phyloP scores from a whole-genome alignment of 2,888 invertebrate genomes.

The Mesoligia furuncula region DNA sequence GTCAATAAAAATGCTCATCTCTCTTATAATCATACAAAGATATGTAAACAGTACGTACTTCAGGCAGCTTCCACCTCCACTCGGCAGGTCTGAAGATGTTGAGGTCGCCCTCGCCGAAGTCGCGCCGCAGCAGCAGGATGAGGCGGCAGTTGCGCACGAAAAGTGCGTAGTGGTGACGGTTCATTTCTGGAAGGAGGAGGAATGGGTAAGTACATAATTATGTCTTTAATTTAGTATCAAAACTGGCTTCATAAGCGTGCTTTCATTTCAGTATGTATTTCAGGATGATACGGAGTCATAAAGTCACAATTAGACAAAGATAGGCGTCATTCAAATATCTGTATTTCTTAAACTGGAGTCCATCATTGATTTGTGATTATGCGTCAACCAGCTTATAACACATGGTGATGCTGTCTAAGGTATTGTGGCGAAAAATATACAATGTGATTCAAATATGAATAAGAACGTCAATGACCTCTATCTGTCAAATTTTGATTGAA shows the following conservation, averaged over 20 bases:
- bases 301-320: neutral
- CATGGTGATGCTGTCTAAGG: neutral
- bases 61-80: conserved; percentile 99
- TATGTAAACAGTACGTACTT: conserved; percentile 88
- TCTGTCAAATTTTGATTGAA: too few relatives aligned
- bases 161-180: conserved; percentile 99
- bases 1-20: too few relatives aligned
- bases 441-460: too few relatives aligned
- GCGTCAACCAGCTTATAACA: neutral
- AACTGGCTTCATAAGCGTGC: neutral
- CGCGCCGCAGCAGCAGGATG: conserved; percentile 96
- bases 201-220: neutral
- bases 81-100: conserved; percentile 99
- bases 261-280: neutral
- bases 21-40: neutral
- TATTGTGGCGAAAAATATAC: neutral
- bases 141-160: conserved; percentile 99
- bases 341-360: neutral
- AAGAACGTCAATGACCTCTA: too few relatives aligned
- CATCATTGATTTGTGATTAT: neutral
- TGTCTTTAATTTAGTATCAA: too few relatives aligned
- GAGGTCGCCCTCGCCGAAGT: conserved; percentile 97
- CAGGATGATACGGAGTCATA: neutral
- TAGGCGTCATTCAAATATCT: neutral
- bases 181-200: conserved; percentile 94